phyloP scores from a whole-genome alignment of 1,140 invertebrate species.

The Cydia amplana region DNA sequence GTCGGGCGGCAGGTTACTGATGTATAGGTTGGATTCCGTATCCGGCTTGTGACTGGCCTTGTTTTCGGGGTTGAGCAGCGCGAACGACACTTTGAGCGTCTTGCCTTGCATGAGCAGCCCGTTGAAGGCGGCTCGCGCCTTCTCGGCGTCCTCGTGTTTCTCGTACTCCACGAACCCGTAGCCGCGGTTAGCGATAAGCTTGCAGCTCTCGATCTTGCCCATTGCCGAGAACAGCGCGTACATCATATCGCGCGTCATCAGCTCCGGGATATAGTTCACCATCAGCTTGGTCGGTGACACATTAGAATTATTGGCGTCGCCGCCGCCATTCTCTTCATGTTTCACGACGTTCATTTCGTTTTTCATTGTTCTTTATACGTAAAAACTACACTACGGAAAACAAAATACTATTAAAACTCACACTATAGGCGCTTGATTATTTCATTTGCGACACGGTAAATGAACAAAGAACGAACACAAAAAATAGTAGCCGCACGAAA shows the following conservation, averaged over 20 bases:
- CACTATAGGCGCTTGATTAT: conserved; percentile 62
- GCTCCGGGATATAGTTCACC: conserved; percentile 79
- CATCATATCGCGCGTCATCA: conserved; percentile 79
- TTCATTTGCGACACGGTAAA: conserved; percentile 72
- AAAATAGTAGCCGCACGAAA: conserved; percentile 69
- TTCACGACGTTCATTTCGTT: conserved; percentile 70
- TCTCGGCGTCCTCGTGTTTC: conserved; percentile 77
- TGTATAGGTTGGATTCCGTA: conserved; percentile 77
- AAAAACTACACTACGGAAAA: conserved; percentile 74
- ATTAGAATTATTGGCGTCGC: conserved; percentile 76
- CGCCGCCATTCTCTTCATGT: conserved; percentile 73
- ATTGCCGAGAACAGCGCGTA: conserved; percentile 77
- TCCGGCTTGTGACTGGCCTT: conserved; percentile 75
- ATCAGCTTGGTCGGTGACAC: conserved; percentile 80
- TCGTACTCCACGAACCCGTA: conserved; percentile 78
- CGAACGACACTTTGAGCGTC: conserved; percentile 77
- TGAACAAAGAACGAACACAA: conserved; percentile 75
- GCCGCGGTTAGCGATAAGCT: conserved; percentile 75
- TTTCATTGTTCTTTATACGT: conserved; percentile 68
- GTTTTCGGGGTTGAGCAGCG: conserved; percentile 76
- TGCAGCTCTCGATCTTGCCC: conserved; percentile 77
- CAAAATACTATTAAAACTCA: conserved; percentile 74
- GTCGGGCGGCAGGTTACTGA: conserved; percentile 76
- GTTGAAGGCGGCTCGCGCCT: conserved; percentile 76
- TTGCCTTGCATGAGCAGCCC: conserved; percentile 77